Percentiles rank a stretch among this genome's conserved stretches.
These are phyloP conservation scores for Netelia melanura DNA, from an alignment of 2,888 invertebrate species.

Conservation along the genomic window DNA sequence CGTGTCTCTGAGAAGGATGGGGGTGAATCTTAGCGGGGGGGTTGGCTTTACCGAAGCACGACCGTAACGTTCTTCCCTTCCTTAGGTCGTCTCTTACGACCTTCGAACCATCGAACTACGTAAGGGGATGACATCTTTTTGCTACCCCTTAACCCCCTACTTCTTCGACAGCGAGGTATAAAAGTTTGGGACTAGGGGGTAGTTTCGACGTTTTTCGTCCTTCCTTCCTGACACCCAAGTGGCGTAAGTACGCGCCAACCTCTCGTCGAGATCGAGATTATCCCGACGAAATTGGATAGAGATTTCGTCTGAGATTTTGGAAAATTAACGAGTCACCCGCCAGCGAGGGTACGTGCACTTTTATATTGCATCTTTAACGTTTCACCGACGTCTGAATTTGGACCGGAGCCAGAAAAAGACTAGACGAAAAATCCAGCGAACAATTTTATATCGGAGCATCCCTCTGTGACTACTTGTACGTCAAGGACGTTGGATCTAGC, in stretches of 20 bases:
- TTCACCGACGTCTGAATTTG: too few relatives aligned
- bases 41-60: conserved; percentile 5
- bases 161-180: not conserved
- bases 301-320: conserved; percentile 51
- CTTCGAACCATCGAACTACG: not conserved
- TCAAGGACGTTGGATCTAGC: too few relatives aligned
- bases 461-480: too few relatives aligned
- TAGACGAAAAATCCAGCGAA: too few relatives aligned
- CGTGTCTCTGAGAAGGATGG: conserved; percentile 23
- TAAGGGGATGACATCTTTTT: conserved; percentile 25
- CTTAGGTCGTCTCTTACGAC: not conserved
- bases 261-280: conserved; percentile 22
- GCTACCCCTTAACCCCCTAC: not conserved
- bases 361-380: not conserved
- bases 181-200: conserved; percentile 29
- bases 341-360: conserved; percentile 2
- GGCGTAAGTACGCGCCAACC: conserved; percentile 30
- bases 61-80: conserved; percentile 5
- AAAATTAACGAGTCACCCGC: conserved; percentile 26
- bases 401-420: too few relatives aligned
- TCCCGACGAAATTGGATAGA: conserved; percentile 58
- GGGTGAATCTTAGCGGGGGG: conserved; percentile 6
- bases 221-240: conserved; percentile 1
- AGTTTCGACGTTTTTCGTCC: not conserved
- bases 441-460: too few relatives aligned